Conservation (phyloP, 2,113 vertebrate genomes). For the Macroglossus sobrinus region DNA sequence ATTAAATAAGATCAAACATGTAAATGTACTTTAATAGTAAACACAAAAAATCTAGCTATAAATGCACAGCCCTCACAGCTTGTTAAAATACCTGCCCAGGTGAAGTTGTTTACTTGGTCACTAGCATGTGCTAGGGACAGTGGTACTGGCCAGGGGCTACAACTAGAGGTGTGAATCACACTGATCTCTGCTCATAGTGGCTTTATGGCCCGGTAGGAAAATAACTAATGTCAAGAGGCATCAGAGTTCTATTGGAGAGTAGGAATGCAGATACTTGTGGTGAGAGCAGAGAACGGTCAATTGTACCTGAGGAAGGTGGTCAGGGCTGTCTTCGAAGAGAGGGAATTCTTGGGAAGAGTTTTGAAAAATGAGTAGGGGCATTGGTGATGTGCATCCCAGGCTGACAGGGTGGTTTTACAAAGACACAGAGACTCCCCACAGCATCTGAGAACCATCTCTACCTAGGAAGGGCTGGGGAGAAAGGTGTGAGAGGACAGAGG, state of each 20-base stretch:
- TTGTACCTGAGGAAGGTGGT: background rate
- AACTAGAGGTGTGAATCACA: background rate
- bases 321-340: background rate
- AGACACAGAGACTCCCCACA: background rate
- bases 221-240: background rate
- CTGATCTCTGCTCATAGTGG: background rate
- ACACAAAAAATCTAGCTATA: background rate
- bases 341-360: background rate
- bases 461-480: background rate
- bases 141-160: background rate
- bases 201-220: background rate
- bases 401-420: background rate
- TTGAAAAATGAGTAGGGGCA: background rate
- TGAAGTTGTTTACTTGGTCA: background rate
- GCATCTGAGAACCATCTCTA: background rate
- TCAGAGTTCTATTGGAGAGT: background rate
- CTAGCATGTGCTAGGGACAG: background rate
- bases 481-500: background rate
- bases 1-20: background rate
- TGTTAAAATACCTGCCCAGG: background rate
- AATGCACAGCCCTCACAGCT: background rate
- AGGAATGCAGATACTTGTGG: background rate
- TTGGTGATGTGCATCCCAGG: background rate
- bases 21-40: background rate
- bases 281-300: background rate